These are phyloP conservation scores for Altica lythri DNA, from an alignment of 2,888 invertebrate species.

Conservation along the genomic window DNA sequence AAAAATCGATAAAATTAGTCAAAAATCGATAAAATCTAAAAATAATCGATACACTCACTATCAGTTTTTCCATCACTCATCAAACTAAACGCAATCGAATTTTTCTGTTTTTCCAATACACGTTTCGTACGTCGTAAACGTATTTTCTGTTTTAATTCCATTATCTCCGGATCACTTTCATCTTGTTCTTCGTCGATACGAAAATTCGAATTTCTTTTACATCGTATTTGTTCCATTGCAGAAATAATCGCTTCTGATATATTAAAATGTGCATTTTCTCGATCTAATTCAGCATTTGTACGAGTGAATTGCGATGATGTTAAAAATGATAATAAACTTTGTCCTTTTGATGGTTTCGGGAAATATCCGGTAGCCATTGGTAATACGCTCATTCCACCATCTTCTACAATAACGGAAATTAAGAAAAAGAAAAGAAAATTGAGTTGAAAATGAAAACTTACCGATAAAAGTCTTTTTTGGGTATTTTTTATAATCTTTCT, in stretches of 20 bases:
- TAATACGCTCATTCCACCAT: constrained; percentile 63
- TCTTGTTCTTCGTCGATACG: constrained; percentile 60
- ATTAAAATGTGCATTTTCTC: constrained; percentile 86
- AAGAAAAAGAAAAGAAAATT: neutral
- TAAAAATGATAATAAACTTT: constrained; percentile 74
- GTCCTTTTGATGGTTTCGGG: constrained; percentile 67
- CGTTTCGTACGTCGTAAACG: constrained; percentile 63
- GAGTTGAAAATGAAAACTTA: neutral
- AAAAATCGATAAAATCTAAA: neutral
- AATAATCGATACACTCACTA: constrained; percentile 51
- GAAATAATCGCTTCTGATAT: constrained; percentile 84
- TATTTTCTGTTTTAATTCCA: constrained; percentile 67
- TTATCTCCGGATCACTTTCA: constrained; percentile 70
- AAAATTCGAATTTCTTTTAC: constrained; percentile 61
- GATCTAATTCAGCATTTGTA: constrained; percentile 75
- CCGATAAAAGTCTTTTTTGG: constrained; percentile 62
- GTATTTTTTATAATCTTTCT: constrained; percentile 57
- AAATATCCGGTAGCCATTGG: constrained; percentile 67
- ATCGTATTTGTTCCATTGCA: constrained; percentile 76
- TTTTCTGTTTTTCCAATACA: constrained; percentile 56
- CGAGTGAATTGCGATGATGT: constrained; percentile 72
- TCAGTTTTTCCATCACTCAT: constrained; percentile 60
- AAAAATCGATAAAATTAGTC: neutral
- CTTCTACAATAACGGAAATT: constrained; percentile 51
- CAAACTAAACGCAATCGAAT: constrained; percentile 48